These are phyloP conservation scores for Synergus laeviventris DNA, from an alignment of 2,888 invertebrate species.

Conservation along the genomic window DNA sequence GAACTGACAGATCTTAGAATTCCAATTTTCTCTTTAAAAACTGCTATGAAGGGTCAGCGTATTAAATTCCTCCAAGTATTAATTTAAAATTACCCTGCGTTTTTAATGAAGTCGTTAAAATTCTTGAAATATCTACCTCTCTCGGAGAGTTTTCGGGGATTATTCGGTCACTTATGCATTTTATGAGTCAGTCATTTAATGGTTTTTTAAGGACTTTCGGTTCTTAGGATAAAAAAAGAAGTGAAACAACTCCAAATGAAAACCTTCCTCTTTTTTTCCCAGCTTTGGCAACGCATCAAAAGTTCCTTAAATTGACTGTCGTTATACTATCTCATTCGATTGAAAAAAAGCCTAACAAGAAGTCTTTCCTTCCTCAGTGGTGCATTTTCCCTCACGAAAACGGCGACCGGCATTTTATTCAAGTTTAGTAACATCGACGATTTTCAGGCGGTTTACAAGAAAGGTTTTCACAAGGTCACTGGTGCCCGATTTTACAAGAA, in stretches of 20 bases:
- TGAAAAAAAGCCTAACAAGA: constrained; percentile 52
- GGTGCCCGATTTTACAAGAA: constrained; percentile 91
- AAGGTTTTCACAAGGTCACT: constrained; percentile 91
- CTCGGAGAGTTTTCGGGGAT: constrained; percentile 13
- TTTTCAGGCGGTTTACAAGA: constrained; percentile 90
- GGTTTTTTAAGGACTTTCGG: constrained; percentile 7
- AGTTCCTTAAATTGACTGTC: neutral
- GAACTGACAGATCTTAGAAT: neutral
- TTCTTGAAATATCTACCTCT: constrained; percentile 22
- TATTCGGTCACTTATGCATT: constrained; percentile 1
- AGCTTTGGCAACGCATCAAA: neutral
- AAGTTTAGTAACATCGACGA: constrained; percentile 92
- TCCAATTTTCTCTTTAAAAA: constrained; percentile 5
- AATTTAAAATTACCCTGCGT: constrained; percentile 34
- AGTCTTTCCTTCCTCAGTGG: constrained; percentile 78
- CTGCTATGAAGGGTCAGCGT: constrained; percentile 24
- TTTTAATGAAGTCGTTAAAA: constrained; percentile 34
- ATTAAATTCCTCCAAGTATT: constrained; percentile 37
- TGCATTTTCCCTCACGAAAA: constrained; percentile 90
- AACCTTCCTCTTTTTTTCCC: neutral
- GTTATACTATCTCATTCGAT: neutral
- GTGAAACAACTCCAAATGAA: neutral
- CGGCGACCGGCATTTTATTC: constrained; percentile 91
- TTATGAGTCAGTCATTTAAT: constrained; percentile 26
- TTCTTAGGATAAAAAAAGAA: neutral